Evolutionary conservation across 1,140 invertebrate genomes (phyloP).

Genomic region (Meteorus sp.): DNA sequence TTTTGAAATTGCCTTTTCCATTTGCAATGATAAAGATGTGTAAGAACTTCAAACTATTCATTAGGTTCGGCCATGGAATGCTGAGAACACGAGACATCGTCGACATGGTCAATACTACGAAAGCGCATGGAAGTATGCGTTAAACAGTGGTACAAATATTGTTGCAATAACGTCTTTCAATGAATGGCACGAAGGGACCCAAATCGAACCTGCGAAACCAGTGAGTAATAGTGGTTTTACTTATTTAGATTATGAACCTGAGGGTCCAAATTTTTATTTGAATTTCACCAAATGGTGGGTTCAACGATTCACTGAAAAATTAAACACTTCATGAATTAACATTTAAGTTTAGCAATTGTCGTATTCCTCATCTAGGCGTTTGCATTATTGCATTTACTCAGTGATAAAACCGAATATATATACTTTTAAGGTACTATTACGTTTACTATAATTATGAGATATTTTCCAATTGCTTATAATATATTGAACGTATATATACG

Average conservation of each 20-base stretch:
- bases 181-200: constrained; percentile 66
- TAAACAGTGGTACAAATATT: constrained; percentile 57
- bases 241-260: constrained; percentile 64
- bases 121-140: constrained; percentile 61
- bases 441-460: too few relatives aligned
- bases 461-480: too few relatives aligned
- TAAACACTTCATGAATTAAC: constrained; percentile 8
- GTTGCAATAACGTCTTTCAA: constrained; percentile 66
- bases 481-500: too few relatives aligned
- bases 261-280: constrained; percentile 62
- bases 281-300: constrained; percentile 65
- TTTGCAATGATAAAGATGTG: too few relatives aligned
- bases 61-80: constrained; percentile 59
- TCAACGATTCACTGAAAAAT: constrained; percentile 54
- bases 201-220: constrained; percentile 64
- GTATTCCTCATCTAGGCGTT: too few relatives aligned
- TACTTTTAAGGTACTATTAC: too few relatives aligned
- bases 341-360: not conserved
- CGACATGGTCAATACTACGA: constrained; percentile 64
- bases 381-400: too few relatives aligned
- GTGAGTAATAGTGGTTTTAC: constrained; percentile 55
- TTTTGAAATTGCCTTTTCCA: too few relatives aligned
- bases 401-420: too few relatives aligned
- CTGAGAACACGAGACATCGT: constrained; percentile 60
- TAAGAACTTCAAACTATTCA: too few relatives aligned